phyloP scores from a whole-genome alignment of 2,888 invertebrate species.

The Chironomus riparius region DNA sequence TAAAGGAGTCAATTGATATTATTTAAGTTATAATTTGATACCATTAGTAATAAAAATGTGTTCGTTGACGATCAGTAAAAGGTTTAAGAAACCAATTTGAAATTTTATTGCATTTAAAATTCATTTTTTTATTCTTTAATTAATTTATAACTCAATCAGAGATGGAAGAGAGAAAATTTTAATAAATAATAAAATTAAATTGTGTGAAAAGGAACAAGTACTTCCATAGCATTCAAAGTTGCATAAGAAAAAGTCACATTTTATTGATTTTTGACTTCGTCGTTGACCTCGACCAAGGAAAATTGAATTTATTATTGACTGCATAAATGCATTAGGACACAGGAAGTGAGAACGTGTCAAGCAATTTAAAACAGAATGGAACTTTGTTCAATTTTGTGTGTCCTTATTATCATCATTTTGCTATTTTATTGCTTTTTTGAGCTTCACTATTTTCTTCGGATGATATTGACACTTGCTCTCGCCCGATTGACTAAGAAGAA shows the following conservation, averaged over 20 bases:
- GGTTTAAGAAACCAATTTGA: neutral
- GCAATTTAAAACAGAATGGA: neutral
- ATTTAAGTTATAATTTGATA: neutral
- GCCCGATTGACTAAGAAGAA: constrained; percentile 56
- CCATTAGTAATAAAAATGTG: neutral
- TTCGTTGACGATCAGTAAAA: neutral
- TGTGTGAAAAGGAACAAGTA: neutral
- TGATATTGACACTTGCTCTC: constrained; percentile 55
- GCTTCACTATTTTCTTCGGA: constrained; percentile 64
- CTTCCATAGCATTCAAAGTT: neutral
- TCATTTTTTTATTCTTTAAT: neutral
- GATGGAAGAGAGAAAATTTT: neutral
- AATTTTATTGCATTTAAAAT: neutral
- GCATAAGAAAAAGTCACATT: neutral
- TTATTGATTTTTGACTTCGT: constrained; percentile 17
- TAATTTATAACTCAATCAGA: neutral
- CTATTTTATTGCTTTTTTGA: constrained; percentile 56
- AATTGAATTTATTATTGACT: constrained; percentile 3
- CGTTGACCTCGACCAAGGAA: constrained; percentile 22
- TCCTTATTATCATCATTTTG: constrained; percentile 35
- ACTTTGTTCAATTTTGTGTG: constrained; percentile 22
- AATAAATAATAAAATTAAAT: neutral
- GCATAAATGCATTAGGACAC: constrained; percentile 10
- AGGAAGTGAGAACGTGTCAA: neutral
- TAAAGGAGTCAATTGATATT: neutral